Evolutionary conservation across 2,113 vertebrate species (phyloP), one percentile per base, ranked within the genome.

Genomic region (Pterophyllum scalare): DNA sequence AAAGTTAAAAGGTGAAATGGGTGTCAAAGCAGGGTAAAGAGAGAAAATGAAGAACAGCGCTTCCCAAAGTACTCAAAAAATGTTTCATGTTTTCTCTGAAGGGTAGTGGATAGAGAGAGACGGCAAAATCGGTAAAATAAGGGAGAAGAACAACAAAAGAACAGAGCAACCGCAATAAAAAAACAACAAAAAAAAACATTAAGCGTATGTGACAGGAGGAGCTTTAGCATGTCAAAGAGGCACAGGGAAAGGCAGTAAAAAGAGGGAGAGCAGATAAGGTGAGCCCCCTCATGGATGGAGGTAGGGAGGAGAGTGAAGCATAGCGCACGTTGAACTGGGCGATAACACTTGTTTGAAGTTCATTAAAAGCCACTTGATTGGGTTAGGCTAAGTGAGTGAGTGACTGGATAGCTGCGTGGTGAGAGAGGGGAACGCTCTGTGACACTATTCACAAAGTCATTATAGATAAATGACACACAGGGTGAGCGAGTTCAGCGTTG

Each of bases 381-480:
- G 85, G 40, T 94, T 94, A 93, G 92, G 91, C 92, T 96, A 94
- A 95, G 95, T 96, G 96, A 96, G 93, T 96, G 96, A 96, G 89
- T 94, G 92, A 91, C 95, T 97, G 93, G 94, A 96, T 97, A 96
- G 96, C 96, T 79, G 80, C 4, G 64, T 67, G 89, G 81, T 13
- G 87, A 75, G 81, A 57, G 83, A 59, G 82, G 65, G 96, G 97
- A 84, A 95, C 95, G 93, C 93, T 92, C 95, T 93, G 89, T 92
- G 91, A 94, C 89, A 95, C 93, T 92, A 94, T 95, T 95, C 97
- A 95, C 91, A 94, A 97, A 97, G 97, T 97, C 96, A 98, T 98
- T 97, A 97, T 96, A 97, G 97, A 97, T 98, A 97, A 97, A 96
- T 97, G 97, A 96, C 94, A 92, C 83, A 90, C 84, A 84, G 86